Conservation (phyloP, 1,140 invertebrate species). For the Anoplophora glabripennis region DNA sequence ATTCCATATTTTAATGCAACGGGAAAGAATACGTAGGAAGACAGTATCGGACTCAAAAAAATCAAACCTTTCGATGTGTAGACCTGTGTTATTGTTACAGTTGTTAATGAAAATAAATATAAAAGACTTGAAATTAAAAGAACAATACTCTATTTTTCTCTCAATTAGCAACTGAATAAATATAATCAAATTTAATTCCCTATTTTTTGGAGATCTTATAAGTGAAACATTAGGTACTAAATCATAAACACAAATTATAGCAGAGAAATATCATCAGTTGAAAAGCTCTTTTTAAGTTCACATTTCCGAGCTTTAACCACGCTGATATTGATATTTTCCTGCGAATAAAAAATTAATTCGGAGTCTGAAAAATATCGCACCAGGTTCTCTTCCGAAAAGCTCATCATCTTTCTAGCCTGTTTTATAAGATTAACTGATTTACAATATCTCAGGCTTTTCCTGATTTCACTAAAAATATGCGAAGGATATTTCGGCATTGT, state of each 20-base stretch:
- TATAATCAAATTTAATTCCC: no score
- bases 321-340: not conserved
- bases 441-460: constrained; percentile 8
- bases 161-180: no score
- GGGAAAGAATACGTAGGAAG: no score
- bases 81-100: no score
- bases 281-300: constrained; percentile 18
- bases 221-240: no score
- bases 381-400: constrained; percentile 18
- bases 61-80: no score
- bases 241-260: not conserved
- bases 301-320: not conserved
- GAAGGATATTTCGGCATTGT: constrained; percentile 1
- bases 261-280: constrained; percentile 8
- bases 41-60: no score
- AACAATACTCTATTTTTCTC: no score
- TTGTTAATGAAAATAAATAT: no score
- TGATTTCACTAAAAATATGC: constrained; percentile 2
- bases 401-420: constrained; percentile 2
- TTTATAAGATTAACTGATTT: constrained; percentile 12
- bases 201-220: no score
- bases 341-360: constrained; percentile 6
- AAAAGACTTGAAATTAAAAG: no score
- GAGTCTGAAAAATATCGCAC: constrained; percentile 22
- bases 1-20: no score